A percentile compares a stretch with the other conserved stretches of the same genome.
phyloP scores from a whole-genome alignment of 2,113 vertebrate species.

The Colistium nudipinnis region DNA sequence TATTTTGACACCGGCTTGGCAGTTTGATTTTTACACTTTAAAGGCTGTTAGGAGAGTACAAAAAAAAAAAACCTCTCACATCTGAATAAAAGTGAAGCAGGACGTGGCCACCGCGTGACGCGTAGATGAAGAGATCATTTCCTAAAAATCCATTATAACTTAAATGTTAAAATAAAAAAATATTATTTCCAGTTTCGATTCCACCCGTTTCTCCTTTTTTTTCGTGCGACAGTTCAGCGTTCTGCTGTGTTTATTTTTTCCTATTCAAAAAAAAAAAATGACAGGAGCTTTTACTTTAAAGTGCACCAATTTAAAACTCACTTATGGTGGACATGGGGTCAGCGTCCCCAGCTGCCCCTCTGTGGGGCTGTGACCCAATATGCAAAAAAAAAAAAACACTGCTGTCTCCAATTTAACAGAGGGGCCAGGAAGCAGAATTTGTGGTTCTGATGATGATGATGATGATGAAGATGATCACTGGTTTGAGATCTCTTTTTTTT shows the following conservation, averaged over 20 bases:
- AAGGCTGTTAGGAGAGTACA: no score
- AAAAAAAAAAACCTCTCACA: no score
- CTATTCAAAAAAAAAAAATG: no score
- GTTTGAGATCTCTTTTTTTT: conserved; percentile 2
- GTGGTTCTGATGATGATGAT: no score
- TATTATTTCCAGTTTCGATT: no score
- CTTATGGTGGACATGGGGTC: background rate
- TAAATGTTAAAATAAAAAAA: no score
- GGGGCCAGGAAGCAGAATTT: no score
- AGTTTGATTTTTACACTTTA: no score
- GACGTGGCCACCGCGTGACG: background rate
- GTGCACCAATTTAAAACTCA: background rate
- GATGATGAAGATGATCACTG: background rate
- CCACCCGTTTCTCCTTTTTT: no score
- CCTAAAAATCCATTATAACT: background rate
- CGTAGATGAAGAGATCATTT: background rate
- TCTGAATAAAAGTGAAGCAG: background rate
- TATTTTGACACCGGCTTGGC: background rate
- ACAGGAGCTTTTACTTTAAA: background rate
- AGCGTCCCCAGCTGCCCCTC: background rate
- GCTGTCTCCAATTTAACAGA: background rate
- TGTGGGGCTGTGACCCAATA: background rate
- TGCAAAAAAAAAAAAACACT: background rate
- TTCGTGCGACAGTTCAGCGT: no score
- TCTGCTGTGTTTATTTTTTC: no score